Evolutionary conservation across 2,113 vertebrate species (phyloP).

Genomic region (Saguinus midas): DNA sequence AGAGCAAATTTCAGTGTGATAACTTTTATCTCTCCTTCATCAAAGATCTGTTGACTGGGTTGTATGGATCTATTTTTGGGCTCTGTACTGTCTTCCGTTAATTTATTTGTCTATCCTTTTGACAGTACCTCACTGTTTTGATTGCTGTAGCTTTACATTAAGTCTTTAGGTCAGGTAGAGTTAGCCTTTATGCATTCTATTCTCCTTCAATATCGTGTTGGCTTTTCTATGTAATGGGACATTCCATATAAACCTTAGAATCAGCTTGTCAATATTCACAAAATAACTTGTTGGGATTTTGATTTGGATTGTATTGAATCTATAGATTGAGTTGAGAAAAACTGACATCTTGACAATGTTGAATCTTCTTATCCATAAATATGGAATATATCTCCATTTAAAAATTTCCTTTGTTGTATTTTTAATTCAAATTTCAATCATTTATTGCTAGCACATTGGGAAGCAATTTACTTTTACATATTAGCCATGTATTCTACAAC

Average conservation of each 20-base stretch:
- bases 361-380: too few species aligned
- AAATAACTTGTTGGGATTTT: not conserved
- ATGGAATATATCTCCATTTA: not conserved
- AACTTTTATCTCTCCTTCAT: not conserved
- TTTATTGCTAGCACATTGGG: not conserved
- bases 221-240: not conserved
- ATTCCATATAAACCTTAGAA: not conserved
- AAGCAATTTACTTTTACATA: not conserved
- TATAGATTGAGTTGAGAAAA: not conserved
- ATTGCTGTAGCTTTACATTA: not conserved
- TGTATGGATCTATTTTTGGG: not conserved
- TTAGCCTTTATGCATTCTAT: not conserved
- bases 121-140: not conserved
- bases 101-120: not conserved
- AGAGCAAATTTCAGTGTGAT: conserved; percentile 15
- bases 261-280: not conserved
- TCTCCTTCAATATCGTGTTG: not conserved
- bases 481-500: not conserved
- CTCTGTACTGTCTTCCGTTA: not conserved
- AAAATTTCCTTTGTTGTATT: not conserved
- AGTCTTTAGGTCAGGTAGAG: not conserved
- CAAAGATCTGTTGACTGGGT: not conserved
- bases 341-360: not conserved
- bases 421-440: not conserved
- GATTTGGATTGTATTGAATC: not conserved